Evolutionary conservation across 2,113 vertebrate species (phyloP), one percentile per base, ranked within the genome.

Genomic region (Pelvicachromis taeniatus): DNA sequence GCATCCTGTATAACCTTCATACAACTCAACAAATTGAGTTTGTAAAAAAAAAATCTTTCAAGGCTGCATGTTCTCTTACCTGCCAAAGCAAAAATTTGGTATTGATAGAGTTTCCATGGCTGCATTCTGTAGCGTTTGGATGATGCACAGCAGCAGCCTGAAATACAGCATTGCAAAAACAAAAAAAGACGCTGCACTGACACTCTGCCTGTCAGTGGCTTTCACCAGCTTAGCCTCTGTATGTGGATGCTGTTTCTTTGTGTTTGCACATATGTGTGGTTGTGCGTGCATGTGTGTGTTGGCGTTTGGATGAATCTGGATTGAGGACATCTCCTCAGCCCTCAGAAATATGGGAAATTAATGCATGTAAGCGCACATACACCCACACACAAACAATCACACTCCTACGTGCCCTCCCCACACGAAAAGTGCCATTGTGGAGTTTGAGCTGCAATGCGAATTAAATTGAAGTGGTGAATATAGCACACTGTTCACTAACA

Each of bases 251-350:
- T 55, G 75, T 75, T 85, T 78, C 14, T 68, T 61, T 38, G 38
- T 42, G 6, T 75, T 75, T 75, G 26, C 26, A 35, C 33, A 4
- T 52, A 16, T 21, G 26, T 48, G 31, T 45, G 35, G 45, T n/a
- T 42, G 38, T 53, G 40, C 3, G 11, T 55, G 58, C 11, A 42
- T 54, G 65, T 19, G 58, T 53, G 54, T 35, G 38, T 65, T 54
- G 45, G 77, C n/a, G 59, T 68, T 68, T 26, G 63, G 77, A 82
- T 81, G 29, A 73, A 77, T 82, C 56, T 84, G 79, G 77, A 91
- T 84, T 86, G 78, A 89, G 83, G 56, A 88, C 80, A 91, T 94
- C 87, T 92, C 86, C 85, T 89, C 88, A 87, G 86, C 91, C 85
- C 87, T 84, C 84, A 80, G 55, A 89, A 85, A 93, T 79, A 58